A percentile compares a stretch with the other conserved stretches of the same genome.
These are phyloP conservation scores for Anarhynchus alexandrinus DNA, from an alignment of 2,113 vertebrate species.

Conservation along the genomic window DNA sequence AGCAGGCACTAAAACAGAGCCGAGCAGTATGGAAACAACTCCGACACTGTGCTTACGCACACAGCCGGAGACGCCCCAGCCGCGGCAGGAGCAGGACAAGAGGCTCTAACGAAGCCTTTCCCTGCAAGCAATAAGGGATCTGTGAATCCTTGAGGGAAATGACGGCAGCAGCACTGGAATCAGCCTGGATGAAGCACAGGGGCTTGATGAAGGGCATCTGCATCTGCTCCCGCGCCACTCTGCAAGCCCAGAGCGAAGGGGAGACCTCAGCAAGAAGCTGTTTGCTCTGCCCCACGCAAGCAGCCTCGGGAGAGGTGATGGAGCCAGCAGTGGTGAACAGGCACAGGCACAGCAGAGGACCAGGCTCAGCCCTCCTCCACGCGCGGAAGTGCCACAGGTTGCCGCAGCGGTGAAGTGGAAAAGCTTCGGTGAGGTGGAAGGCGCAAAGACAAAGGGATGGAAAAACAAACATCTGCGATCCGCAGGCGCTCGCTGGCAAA, in stretches of 20 bases:
- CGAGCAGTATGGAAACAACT: not conserved
- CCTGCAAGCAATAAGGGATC: not conserved
- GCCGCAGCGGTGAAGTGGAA: not conserved
- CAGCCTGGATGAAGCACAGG: not conserved
- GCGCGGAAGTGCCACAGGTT: not conserved
- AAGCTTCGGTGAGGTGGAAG: not conserved
- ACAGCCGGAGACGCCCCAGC: accelerated
- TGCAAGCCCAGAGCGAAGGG: not conserved
- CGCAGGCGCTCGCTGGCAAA: not conserved
- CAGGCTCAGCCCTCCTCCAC: not conserved
- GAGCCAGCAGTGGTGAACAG: accelerated
- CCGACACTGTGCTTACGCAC: not conserved
- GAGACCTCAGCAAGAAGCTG: not conserved
- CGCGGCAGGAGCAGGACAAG: not conserved
- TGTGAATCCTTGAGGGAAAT: not conserved
- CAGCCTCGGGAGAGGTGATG: accelerated
- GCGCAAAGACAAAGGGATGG: conserved; percentile 2
- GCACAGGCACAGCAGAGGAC: not conserved
- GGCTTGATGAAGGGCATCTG: not conserved
- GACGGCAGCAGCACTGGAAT: not conserved
- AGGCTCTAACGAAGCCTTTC: not conserved
- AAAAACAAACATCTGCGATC: not conserved
- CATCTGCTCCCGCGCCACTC: not conserved
- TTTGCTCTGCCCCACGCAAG: not conserved
- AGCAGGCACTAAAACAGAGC: not conserved